A percentile compares a stretch with the other conserved stretches of the same genome.
Evolutionary conservation across 2,113 vertebrate species (phyloP).

Genomic region (Jaculus jaculus): DNA sequence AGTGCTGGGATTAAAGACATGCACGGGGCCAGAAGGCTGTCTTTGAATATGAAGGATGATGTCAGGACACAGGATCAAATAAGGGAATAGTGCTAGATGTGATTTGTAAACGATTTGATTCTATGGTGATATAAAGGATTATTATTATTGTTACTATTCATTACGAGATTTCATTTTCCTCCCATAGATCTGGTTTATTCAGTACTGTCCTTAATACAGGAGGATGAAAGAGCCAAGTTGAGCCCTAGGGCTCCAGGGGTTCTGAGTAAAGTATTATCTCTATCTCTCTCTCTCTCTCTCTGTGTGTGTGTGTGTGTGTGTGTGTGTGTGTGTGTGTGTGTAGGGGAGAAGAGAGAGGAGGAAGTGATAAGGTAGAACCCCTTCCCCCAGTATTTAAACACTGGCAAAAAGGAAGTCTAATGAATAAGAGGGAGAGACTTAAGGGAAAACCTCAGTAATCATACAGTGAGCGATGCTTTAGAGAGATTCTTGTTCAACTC

Average conservation of each 20-base stretch:
- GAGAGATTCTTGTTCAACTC: background rate
- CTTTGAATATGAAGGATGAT: constrained; percentile 59
- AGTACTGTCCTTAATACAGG: constrained; percentile 32
- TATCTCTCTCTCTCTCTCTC: no score
- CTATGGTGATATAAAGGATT: constrained; percentile 52
- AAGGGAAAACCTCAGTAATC: constrained; percentile 16
- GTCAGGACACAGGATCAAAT: constrained; percentile 57
- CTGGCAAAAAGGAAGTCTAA: constrained; percentile 3
- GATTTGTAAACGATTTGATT: constrained; percentile 58
- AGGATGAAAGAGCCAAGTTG: constrained; percentile 36
- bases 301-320: background rate
- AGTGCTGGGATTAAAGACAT: no score
- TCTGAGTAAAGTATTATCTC: background rate
- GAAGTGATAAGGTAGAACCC: background rate
- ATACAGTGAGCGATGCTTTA: background rate
- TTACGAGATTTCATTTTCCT: constrained; percentile 50
- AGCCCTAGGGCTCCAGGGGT: background rate
- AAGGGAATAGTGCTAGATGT: constrained; percentile 43
- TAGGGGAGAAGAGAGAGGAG: background rate
- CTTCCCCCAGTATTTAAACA: constrained; percentile 12
- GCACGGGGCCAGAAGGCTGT: constrained; percentile 16
- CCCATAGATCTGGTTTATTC: constrained; percentile 47
- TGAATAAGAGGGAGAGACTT: background rate
- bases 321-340: constrained; percentile 24
- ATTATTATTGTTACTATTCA: constrained; percentile 24